These are phyloP conservation scores for Pogonognathellus flavescens DNA, from an alignment of 1,140 invertebrate species.

Conservation along the genomic window DNA sequence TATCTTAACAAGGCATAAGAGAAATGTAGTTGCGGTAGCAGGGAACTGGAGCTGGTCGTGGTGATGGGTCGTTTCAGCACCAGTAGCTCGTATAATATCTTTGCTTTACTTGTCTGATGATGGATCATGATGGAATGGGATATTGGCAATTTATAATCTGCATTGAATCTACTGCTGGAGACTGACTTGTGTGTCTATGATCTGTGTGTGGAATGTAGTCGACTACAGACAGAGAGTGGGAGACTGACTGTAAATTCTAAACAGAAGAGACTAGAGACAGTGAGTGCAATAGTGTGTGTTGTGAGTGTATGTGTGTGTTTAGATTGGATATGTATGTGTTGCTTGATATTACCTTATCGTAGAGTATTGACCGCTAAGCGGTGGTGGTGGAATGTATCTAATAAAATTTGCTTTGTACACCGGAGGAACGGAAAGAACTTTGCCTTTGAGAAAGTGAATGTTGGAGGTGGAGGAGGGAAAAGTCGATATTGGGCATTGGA, in stretches of 20 bases:
- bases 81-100: slow-evolving; percentile 52
- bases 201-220: background rate
- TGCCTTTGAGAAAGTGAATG: slow-evolving; percentile 43
- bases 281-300: background rate
- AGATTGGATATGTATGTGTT: slow-evolving; percentile 42
- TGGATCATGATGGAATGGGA: slow-evolving; percentile 65
- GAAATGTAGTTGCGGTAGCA: background rate
- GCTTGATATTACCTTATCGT: slow-evolving; percentile 48
- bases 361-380: slow-evolving; percentile 61
- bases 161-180: slow-evolving; percentile 52
- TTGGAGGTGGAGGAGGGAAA: slow-evolving; percentile 51
- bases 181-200: slow-evolving; percentile 2
- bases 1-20: background rate
- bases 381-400: slow-evolving; percentile 62
- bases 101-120: slow-evolving; percentile 60
- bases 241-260: background rate
- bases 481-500: slow-evolving; percentile 59
- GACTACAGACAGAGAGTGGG: background rate
- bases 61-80: slow-evolving; percentile 44
- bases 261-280: background rate
- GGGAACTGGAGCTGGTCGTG: slow-evolving; percentile 14
- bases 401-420: slow-evolving; percentile 64
- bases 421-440: slow-evolving; percentile 48
- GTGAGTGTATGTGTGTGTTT: background rate
- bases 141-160: slow-evolving; percentile 63